A percentile compares a stretch with the other conserved stretches of the same genome.
phyloP scores from a whole-genome alignment of 2,797 vertebrate genomes.

The Ibycter americanus region DNA sequence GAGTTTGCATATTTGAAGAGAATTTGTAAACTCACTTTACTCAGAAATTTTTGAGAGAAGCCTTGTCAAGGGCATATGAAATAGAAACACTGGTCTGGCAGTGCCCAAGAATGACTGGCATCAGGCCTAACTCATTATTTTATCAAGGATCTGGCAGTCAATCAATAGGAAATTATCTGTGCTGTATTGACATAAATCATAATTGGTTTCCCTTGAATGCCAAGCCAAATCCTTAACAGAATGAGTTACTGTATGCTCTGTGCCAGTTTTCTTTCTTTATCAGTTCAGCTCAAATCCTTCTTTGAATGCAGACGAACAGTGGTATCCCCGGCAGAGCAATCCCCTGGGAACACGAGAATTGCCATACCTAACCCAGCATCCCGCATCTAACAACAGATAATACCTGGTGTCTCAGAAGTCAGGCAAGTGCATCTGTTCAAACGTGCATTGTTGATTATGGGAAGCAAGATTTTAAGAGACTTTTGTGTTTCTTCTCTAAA shows the following conservation, averaged over 20 bases:
- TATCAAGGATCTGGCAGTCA: slow-evolving; percentile 78
- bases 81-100: slow-evolving; percentile 54
- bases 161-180: slow-evolving; percentile 80
- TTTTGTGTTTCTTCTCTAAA: neutral
- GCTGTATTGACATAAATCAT: slow-evolving; percentile 80
- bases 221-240: slow-evolving; percentile 72
- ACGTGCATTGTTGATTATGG: neutral
- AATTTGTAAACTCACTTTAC: slow-evolving; percentile 56
- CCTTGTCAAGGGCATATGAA: slow-evolving; percentile 52
- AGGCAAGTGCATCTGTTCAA: neutral
- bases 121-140: slow-evolving; percentile 75
- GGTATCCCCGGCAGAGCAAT: slow-evolving; percentile 7
- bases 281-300: slow-evolving; percentile 62
- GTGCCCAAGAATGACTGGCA: slow-evolving; percentile 67
- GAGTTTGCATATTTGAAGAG: slow-evolving; percentile 32
- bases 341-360: neutral
- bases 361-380: neutral
- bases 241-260: slow-evolving; percentile 61
- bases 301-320: slow-evolving; percentile 64
- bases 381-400: neutral
- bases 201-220: slow-evolving; percentile 77
- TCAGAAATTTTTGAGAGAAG: slow-evolving; percentile 57
- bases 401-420: neutral
- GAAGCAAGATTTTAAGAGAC: neutral
- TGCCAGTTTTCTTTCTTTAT: slow-evolving; percentile 72